Conservation (phyloP, 2,797 vertebrate genomes). For the Arnoldichthys spilopterus region DNA sequence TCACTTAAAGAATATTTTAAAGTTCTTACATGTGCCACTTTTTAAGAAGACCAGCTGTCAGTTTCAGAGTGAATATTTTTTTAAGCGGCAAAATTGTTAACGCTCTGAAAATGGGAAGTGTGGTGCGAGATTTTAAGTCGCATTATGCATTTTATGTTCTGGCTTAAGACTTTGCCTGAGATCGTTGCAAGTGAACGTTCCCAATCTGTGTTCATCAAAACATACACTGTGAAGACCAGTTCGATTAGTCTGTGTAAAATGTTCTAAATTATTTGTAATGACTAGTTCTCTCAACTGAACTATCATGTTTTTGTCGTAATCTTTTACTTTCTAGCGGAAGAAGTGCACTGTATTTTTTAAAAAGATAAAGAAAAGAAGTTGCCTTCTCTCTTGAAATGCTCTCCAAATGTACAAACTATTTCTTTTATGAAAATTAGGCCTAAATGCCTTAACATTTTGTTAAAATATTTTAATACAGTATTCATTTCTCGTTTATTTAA, state of each 20-base stretch:
- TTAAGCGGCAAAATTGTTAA: neutral
- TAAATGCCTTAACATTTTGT: slow-evolving; percentile 60
- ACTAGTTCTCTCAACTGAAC: neutral
- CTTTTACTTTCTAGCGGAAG: neutral
- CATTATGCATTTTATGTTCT: neutral
- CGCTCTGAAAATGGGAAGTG: neutral
- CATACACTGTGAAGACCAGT: slow-evolving; percentile 40
- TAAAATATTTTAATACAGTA: slow-evolving; percentile 70
- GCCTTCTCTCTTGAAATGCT: neutral
- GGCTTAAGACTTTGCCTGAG: neutral
- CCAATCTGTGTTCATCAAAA: neutral
- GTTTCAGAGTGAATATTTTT: neutral
- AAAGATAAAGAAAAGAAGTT: slow-evolving; percentile 38
- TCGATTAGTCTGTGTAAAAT: slow-evolving; percentile 4
- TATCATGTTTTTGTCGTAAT: neutral
- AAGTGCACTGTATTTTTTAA: slow-evolving; percentile 46
- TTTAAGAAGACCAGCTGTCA: neutral
- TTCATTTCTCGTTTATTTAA: slow-evolving; percentile 35
- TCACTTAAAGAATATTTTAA: slow-evolving; percentile 1
- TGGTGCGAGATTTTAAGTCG: neutral
- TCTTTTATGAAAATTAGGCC: slow-evolving; percentile 62
- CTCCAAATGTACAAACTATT: slow-evolving; percentile 13
- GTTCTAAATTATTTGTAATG: slow-evolving; percentile 23
- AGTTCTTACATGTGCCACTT: neutral
- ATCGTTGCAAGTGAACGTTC: neutral